A percentile compares a stretch with the other conserved stretches of the same genome.
These are phyloP conservation scores for Ornithoptera alexandrae DNA, from an alignment of 2,888 invertebrate genomes.

Conservation along the genomic window DNA sequence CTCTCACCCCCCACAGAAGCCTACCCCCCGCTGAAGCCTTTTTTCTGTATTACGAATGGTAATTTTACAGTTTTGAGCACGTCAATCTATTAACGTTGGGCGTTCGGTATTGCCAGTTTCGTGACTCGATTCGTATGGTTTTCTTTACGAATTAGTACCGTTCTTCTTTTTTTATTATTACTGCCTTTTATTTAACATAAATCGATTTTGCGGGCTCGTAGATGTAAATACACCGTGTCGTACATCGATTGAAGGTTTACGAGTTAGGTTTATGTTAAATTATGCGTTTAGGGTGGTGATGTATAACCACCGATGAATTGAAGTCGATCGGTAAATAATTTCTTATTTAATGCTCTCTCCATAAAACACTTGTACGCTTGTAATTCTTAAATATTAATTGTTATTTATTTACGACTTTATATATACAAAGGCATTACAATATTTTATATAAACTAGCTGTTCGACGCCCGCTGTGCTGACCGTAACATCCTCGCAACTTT, in stretches of 20 bases:
- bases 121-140: slow-evolving; percentile 59
- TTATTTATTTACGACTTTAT: too few relatives aligned
- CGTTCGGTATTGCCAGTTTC: slow-evolving; percentile 57
- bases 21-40: slow-evolving; percentile 34
- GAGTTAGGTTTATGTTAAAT: background rate
- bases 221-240: slow-evolving; percentile 45
- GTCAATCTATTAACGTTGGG: slow-evolving; percentile 74
- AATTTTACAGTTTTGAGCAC: slow-evolving; percentile 78
- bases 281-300: background rate
- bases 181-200: slow-evolving; percentile 30
- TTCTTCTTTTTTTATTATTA: slow-evolving; percentile 38
- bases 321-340: background rate
- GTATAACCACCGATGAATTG: background rate
- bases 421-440: too few relatives aligned
- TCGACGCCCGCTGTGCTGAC: too few relatives aligned
- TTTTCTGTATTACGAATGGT: slow-evolving; percentile 66
- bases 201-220: slow-evolving; percentile 37
- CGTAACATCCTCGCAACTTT: too few relatives aligned
- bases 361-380: background rate
- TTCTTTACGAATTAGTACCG: slow-evolving; percentile 51
- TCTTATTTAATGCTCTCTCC: background rate
- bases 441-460: too few relatives aligned
- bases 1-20: slow-evolving; percentile 33
- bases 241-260: slow-evolving; percentile 29
- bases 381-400: too few relatives aligned